These are phyloP conservation scores for Lamellibrachia luymesi DNA, from an alignment of 1,140 invertebrate species.

Conservation along the genomic window DNA sequence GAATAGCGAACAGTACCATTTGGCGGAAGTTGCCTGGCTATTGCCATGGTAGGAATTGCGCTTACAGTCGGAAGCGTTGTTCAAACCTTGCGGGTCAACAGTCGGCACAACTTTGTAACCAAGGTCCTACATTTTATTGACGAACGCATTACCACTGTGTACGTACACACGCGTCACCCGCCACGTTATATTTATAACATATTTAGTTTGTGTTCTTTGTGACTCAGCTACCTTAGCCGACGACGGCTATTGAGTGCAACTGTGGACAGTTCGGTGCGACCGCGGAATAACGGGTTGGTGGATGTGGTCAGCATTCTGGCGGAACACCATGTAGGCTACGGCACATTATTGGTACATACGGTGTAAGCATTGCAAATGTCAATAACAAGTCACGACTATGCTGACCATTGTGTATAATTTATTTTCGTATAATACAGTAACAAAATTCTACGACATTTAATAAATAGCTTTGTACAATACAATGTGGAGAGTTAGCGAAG, in stretches of 20 bases:
- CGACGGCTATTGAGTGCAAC: neutral
- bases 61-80: neutral
- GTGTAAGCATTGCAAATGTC: neutral
- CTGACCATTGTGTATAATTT: conserved; percentile 1
- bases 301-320: neutral
- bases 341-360: neutral
- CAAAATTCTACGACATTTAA: neutral
- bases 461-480: conserved; percentile 5
- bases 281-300: neutral
- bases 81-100: neutral
- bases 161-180: neutral
- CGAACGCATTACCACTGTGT: neutral
- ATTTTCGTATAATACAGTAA: conserved; percentile 2
- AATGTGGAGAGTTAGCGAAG: neutral
- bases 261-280: neutral
- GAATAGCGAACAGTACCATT: too few relatives aligned
- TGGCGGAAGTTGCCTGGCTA: too few relatives aligned
- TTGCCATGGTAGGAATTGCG: too few relatives aligned
- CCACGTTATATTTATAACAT: neutral
- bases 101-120: neutral
- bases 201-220: neutral
- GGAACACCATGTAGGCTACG: neutral
- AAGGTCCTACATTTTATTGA: neutral
- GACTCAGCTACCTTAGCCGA: neutral
- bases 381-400: neutral